These are phyloP conservation scores for Ceratotherium simum DNA, from an alignment of 2,113 vertebrate genomes.

Conservation along the genomic window DNA sequence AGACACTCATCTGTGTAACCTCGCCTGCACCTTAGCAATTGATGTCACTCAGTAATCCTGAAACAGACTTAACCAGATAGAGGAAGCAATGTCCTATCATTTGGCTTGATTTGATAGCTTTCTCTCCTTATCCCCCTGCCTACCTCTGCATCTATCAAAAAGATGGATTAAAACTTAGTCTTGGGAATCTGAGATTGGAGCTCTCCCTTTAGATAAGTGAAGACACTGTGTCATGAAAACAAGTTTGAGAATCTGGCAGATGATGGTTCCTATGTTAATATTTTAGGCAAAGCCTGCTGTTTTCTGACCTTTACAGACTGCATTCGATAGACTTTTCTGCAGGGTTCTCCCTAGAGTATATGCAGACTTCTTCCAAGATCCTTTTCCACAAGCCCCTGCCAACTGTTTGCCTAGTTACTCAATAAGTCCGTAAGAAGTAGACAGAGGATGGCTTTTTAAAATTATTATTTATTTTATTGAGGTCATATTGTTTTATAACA, in stretches of 20 bases:
- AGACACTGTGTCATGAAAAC: neutral
- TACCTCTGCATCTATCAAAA: neutral
- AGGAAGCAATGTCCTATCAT: neutral
- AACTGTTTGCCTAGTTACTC: neutral
- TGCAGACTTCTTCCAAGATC: neutral
- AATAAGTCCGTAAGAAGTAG: neutral
- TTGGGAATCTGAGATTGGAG: neutral
- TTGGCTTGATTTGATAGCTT: neutral
- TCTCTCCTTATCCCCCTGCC: neutral
- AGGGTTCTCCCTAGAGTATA: neutral
- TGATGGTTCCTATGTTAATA: neutral
- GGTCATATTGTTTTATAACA: too few relatives aligned
- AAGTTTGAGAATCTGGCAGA: neutral
- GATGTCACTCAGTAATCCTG: neutral
- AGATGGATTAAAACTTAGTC: neutral
- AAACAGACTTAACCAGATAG: neutral
- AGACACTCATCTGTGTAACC: neutral
- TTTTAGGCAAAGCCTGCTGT: neutral
- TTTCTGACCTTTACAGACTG: neutral
- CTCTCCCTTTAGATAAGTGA: neutral
- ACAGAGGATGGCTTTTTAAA: neutral
- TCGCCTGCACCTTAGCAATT: neutral
- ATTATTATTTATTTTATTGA: too few relatives aligned
- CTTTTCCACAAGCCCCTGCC: neutral
- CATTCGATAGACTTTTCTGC: neutral